These are phyloP conservation scores for Drosophila pallidifrons DNA, from an alignment of 1,140 invertebrate genomes.

Conservation along the genomic window DNA sequence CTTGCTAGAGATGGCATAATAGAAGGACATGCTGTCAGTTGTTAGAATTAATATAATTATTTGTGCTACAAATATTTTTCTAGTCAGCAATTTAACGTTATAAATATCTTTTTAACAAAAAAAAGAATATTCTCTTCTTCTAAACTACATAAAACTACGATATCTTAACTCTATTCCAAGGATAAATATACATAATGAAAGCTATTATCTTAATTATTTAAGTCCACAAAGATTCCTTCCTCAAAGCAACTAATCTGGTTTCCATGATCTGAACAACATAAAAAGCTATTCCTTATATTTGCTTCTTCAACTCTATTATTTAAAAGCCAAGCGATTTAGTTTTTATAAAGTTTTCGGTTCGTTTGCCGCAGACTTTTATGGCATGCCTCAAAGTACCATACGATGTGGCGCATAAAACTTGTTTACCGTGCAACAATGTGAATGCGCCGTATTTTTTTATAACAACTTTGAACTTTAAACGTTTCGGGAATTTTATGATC, in stretches of 20 bases:
- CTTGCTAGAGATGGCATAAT: background rate
- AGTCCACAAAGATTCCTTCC: too few species aligned
- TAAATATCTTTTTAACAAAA: too few species aligned
- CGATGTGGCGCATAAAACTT: slow-evolving; percentile 38
- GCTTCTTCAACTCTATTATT: background rate
- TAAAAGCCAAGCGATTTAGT: slow-evolving; percentile 1
- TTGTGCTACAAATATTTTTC: too few species aligned
- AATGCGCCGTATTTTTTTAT: slow-evolving; percentile 33
- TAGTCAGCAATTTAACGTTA: too few species aligned
- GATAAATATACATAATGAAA: too few species aligned
- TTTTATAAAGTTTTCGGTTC: slow-evolving; percentile 12
- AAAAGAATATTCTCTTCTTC: too few species aligned
- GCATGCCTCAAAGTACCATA: slow-evolving; percentile 3
- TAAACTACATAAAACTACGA: too few species aligned
- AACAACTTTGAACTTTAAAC: slow-evolving; percentile 35
- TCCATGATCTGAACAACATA: background rate
- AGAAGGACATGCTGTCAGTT: background rate
- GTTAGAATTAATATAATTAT: too few species aligned
- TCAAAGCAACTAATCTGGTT: too few species aligned
- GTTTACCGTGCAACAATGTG: slow-evolving; percentile 53
- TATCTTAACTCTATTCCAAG: too few species aligned
- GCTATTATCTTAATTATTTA: too few species aligned
- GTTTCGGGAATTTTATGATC: slow-evolving; percentile 25
- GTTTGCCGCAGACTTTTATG: slow-evolving; percentile 8
- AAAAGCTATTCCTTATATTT: background rate